Evolutionary conservation across 2,888 invertebrate genomes (phyloP).

Genomic region (Tolmerus cingulatus): DNA sequence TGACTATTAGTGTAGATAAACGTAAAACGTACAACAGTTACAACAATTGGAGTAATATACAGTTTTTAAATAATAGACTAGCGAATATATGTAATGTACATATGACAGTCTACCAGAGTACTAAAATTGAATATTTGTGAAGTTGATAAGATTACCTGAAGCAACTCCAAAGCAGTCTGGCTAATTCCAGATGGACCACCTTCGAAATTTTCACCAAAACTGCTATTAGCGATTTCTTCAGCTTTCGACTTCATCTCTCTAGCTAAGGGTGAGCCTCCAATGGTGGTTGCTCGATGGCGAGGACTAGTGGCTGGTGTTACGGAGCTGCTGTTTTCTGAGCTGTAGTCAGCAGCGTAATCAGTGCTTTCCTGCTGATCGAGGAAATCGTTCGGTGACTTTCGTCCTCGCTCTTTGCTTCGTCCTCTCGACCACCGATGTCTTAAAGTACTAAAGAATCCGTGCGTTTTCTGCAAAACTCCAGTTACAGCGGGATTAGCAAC

Average conservation of each 20-base stretch:
- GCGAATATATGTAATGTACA: too few relatives aligned
- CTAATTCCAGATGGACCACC: conserved; percentile 10
- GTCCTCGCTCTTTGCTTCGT: conserved; percentile 73
- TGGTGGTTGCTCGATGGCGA: conserved; percentile 71
- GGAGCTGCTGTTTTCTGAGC: conserved; percentile 76
- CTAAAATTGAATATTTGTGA: background rate
- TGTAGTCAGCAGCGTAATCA: conserved; percentile 82
- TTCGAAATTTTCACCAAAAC: background rate
- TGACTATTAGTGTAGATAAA: too few relatives aligned
- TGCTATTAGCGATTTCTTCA: conserved; percentile 58
- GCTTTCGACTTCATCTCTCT: conserved; percentile 58
- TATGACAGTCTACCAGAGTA: background rate
- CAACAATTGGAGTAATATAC: too few relatives aligned
- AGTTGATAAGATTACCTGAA: conserved; percentile 39
- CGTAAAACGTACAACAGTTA: too few relatives aligned
- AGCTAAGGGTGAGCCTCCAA: conserved; percentile 61
- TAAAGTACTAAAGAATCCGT: conserved; percentile 82
- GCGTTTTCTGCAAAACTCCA: conserved; percentile 78
- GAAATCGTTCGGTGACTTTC: conserved; percentile 68
- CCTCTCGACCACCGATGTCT: conserved; percentile 83
- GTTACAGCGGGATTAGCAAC: conserved; percentile 71
- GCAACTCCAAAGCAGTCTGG: conserved; percentile 43
- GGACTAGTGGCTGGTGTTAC: conserved; percentile 77
- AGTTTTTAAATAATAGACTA: too few relatives aligned
- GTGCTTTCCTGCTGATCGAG: conserved; percentile 70